Percentiles rank a stretch among this genome's conserved stretches.
Conservation (phyloP, 2,797 vertebrate species). For the Monodelphis domestica region DNA sequence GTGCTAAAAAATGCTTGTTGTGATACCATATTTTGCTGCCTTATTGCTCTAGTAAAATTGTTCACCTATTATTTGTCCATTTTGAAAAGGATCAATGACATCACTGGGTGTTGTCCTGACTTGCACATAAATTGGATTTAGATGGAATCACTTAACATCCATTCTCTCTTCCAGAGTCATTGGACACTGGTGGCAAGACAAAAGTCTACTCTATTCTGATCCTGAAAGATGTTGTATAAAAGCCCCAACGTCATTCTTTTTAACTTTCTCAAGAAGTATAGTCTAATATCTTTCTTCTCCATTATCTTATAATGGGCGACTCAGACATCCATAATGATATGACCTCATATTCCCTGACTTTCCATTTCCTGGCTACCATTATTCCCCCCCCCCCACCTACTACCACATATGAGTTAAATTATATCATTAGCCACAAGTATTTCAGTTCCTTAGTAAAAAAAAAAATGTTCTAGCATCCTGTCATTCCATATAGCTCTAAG, state of each 20-base stretch:
- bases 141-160: too few species aligned
- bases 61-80: too few species aligned
- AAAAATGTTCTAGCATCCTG: not conserved
- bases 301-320: not conserved
- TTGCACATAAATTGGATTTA: too few species aligned
- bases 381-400: not conserved
- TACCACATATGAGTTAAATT: not conserved
- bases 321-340: not conserved
- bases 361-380: not conserved
- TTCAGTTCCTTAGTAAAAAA: not conserved
- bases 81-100: too few species aligned
- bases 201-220: too few species aligned
- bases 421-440: not conserved
- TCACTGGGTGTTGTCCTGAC: too few species aligned
- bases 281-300: not conserved
- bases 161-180: too few species aligned
- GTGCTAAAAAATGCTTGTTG: not conserved
- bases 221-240: not conserved
- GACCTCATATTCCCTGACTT: not conserved
- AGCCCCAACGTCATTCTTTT: not conserved
- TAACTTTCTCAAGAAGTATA: not conserved
- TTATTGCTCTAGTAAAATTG: not conserved
- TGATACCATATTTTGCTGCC: not conserved
- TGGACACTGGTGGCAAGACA: too few species aligned
- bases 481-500: not conserved